A percentile compares a stretch with the other conserved stretches of the same genome.
Conservation (phyloP, 1,140 invertebrate species). For the Lysiphlebus fabarum region DNA sequence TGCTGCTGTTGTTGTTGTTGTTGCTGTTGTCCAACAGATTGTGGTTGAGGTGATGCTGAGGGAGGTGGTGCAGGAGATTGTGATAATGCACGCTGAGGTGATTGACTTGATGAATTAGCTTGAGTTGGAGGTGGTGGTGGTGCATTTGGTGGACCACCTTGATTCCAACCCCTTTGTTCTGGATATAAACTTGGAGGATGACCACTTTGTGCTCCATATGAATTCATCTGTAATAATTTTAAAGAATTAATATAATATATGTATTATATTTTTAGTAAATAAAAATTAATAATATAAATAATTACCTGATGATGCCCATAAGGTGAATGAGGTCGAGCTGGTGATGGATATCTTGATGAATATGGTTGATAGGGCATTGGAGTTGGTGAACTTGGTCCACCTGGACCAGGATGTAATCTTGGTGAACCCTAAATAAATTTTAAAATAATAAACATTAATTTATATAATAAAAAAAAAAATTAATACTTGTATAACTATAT, state of each 20-base stretch:
- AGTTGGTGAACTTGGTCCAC: conserved; percentile 51
- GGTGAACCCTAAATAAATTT: conserved; percentile 46
- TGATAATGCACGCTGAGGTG: conserved; percentile 51
- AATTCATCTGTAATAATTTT: conserved; percentile 43
- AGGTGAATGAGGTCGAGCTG: conserved; percentile 53
- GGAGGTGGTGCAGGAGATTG: conserved; percentile 54
- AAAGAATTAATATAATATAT: neutral
- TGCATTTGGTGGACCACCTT: conserved; percentile 48
- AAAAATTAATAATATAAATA: conserved; percentile 10
- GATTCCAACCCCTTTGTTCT: conserved; percentile 53
- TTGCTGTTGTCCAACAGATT: conserved; percentile 41
- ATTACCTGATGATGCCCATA: conserved; percentile 56
- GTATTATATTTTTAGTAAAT: neutral
- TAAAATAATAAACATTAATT: conserved; percentile 2
- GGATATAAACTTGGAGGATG: conserved; percentile 50
- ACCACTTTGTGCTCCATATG: conserved; percentile 46
- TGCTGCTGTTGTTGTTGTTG: conserved; percentile 44
- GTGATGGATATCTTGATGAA: conserved; percentile 51
- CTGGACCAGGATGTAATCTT: conserved; percentile 50
- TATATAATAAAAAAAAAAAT: conserved; percentile 10
- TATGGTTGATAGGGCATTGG: conserved; percentile 54
- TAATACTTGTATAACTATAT: neutral
- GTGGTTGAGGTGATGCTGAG: conserved; percentile 52
- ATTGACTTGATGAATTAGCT: conserved; percentile 50
- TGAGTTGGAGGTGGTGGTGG: conserved; percentile 48